Evolutionary conservation across 2,113 vertebrate genomes (phyloP).

Genomic region (Marmota monax): DNA sequence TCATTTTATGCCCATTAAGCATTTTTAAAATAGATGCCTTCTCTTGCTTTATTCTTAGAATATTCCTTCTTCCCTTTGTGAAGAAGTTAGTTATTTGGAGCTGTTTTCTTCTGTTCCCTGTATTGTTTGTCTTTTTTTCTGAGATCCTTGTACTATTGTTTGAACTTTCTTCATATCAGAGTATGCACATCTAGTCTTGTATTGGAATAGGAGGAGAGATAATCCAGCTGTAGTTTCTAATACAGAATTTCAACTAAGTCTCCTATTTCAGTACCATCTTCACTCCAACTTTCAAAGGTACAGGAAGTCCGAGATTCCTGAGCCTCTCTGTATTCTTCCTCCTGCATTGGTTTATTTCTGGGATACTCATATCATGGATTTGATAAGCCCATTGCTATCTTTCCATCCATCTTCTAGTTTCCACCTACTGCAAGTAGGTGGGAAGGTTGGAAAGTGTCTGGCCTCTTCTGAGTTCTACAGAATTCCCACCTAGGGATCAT

Average conservation of each 20-base stretch:
- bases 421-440: neutral
- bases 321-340: neutral
- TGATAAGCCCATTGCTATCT: too few species aligned
- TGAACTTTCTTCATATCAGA: neutral
- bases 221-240: neutral
- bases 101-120: neutral
- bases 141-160: neutral
- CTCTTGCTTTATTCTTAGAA: neutral
- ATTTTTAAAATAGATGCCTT: neutral
- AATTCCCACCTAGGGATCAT: neutral
- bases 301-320: neutral
- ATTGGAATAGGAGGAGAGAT: neutral
- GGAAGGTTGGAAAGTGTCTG: neutral
- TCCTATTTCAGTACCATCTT: neutral
- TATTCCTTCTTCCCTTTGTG: neutral
- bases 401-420: too few species aligned
- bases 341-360: neutral
- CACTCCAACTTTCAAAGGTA: neutral
- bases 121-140: constrained; percentile 15
- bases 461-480: neutral
- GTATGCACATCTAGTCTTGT: neutral
- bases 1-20: neutral
- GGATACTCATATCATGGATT: neutral
- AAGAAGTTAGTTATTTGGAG: neutral
- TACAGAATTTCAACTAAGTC: neutral